phyloP scores from a whole-genome alignment of 2,113 vertebrate species.

The Coregonus clupeaformis region DNA sequence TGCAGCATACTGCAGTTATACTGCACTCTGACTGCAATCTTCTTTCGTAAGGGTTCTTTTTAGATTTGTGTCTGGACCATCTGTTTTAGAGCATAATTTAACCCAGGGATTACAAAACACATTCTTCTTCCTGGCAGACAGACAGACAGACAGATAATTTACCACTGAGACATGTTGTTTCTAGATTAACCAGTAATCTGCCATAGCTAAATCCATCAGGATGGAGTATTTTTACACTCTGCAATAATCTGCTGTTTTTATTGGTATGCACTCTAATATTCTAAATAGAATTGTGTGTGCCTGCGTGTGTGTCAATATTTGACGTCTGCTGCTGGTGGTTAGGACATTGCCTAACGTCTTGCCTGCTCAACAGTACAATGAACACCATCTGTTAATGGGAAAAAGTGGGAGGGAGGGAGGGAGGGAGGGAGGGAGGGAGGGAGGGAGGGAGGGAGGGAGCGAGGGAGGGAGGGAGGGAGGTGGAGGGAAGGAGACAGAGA shows the following conservation, averaged over 20 bases:
- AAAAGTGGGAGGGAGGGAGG: too few relatives aligned
- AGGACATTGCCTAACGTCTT: constrained; percentile 42
- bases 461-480: background rate
- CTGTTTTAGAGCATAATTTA: too few relatives aligned
- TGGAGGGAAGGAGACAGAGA: background rate
- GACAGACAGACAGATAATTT: background rate
- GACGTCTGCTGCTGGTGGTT: constrained; percentile 12
- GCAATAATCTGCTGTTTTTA: background rate
- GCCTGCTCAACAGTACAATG: constrained; percentile 41
- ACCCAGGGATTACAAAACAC: too few relatives aligned
- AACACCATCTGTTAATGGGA: constrained; percentile 39
- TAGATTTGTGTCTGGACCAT: too few relatives aligned
- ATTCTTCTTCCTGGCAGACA: background rate
- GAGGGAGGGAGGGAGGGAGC: background rate
- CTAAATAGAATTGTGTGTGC: background rate
- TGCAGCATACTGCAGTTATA: too few relatives aligned
- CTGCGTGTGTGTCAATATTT: background rate
- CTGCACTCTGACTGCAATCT: too few relatives aligned
- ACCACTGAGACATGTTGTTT: background rate
- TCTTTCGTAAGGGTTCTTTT: too few relatives aligned
- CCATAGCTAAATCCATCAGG: background rate
- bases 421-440: background rate
- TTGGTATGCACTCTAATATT: too few relatives aligned
- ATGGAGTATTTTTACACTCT: background rate
- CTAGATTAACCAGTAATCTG: background rate